These are phyloP conservation scores for Mythimna albipuncta DNA, from an alignment of 2,888 invertebrate genomes.

Conservation along the genomic window DNA sequence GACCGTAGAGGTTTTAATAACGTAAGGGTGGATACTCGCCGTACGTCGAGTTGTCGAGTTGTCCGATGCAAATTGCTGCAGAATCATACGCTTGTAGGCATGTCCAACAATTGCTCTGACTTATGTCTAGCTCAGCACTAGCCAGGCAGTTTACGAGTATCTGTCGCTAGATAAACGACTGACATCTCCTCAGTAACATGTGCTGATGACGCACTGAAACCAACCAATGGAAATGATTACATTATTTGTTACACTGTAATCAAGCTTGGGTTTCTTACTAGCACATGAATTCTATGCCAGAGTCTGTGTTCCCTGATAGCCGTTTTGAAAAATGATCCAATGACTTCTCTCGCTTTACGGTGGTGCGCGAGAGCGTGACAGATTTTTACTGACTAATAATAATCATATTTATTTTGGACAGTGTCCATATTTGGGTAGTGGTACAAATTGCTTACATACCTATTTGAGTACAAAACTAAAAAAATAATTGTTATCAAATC, in stretches of 20 bases:
- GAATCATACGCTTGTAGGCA: background rate
- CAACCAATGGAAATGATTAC: conserved; percentile 28
- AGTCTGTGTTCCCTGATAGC: too few species aligned
- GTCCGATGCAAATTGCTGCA: background rate
- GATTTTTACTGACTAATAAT: too few species aligned
- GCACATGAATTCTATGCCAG: background rate
- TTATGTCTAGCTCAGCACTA: conserved; percentile 16
- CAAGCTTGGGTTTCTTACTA: background rate
- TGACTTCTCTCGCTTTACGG: too few species aligned
- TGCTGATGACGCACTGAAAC: conserved; percentile 22
- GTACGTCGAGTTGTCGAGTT: too few species aligned
- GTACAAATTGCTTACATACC: too few species aligned
- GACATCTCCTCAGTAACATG: conserved; percentile 11
- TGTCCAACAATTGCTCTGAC: background rate
- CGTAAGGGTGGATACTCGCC: background rate
- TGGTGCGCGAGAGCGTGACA: too few species aligned
- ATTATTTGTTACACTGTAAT: background rate
- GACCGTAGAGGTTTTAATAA: too few species aligned
- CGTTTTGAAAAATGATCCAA: too few species aligned
- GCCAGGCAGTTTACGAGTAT: conserved; percentile 11
- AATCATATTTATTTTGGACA: too few species aligned
- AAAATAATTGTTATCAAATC: too few species aligned
- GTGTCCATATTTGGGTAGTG: too few species aligned
- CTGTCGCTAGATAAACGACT: conserved; percentile 20
- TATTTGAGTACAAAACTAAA: too few species aligned